phyloP scores from a whole-genome alignment of 2,797 vertebrate species.

The Valencia hispanica region DNA sequence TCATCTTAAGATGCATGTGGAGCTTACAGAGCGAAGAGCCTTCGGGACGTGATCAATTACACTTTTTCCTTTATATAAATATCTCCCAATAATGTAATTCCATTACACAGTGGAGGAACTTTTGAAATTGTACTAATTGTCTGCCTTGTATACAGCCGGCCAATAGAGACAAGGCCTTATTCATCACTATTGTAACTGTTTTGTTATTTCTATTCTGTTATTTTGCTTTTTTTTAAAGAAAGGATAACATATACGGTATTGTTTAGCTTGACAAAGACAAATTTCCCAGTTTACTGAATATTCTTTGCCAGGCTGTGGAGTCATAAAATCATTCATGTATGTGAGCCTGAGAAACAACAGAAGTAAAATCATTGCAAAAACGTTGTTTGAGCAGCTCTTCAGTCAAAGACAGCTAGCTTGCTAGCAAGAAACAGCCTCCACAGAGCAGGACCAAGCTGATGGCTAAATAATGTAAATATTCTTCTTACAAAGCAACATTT shows the following conservation, averaged over 20 bases:
- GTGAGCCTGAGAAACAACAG: slow-evolving; percentile 14
- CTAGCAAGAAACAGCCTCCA: not conserved
- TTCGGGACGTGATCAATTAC: slow-evolving; percentile 72
- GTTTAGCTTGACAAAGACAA: slow-evolving; percentile 69
- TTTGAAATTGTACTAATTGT: not conserved
- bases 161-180: not conserved
- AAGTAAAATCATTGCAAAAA: not conserved
- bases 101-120: slow-evolving; percentile 27
- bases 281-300: slow-evolving; percentile 64
- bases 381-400: slow-evolving; percentile 12
- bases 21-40: slow-evolving; percentile 54
- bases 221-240: too few relatives aligned
- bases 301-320: slow-evolving; percentile 58
- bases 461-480: slow-evolving; percentile 56
- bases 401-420: slow-evolving; percentile 22
- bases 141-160: not conserved
- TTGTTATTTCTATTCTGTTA: too few relatives aligned
- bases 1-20: slow-evolving; percentile 70
- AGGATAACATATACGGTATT: not conserved
- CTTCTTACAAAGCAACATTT: slow-evolving; percentile 61
- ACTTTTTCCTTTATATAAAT: slow-evolving; percentile 61
- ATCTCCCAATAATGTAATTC: slow-evolving; percentile 46
- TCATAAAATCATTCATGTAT: slow-evolving; percentile 49
- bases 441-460: slow-evolving; percentile 22
- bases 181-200: slow-evolving; percentile 4